Conservation (phyloP, 1,140 invertebrate species). For the Papilio glaucus region DNA sequence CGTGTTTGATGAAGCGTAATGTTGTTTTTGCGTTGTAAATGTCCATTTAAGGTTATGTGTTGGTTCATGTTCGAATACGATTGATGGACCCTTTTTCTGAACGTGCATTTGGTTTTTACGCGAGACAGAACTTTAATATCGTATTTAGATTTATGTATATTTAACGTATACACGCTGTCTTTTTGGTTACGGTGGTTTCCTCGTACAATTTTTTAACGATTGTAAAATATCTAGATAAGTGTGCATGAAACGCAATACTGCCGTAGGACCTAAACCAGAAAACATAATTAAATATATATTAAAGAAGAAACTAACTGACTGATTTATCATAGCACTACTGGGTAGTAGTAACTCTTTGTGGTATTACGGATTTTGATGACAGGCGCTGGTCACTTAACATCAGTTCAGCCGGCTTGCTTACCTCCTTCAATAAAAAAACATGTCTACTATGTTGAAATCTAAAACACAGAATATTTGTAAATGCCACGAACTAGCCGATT, state of each 20-base stretch:
- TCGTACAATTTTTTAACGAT: background rate
- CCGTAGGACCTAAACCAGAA: no score
- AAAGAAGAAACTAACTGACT: no score
- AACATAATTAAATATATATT: no score
- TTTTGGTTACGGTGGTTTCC: background rate
- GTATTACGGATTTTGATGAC: no score
- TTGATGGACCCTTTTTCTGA: slow-evolving; percentile 26
- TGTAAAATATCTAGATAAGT: background rate
- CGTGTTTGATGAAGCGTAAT: slow-evolving; percentile 28
- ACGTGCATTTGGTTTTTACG: slow-evolving; percentile 24
- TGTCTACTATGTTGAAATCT: no score
- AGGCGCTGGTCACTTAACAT: no score
- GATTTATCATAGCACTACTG: no score
- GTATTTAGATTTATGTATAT: slow-evolving; percentile 8
- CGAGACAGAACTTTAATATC: background rate
- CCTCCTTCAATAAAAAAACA: no score
- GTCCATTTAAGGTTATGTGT: slow-evolving; percentile 13
- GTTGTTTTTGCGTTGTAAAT: slow-evolving; percentile 21
- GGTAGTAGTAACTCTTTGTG: no score
- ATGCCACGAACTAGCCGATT: no score
- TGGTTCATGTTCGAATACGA: slow-evolving; percentile 25
- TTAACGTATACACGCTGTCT: background rate
- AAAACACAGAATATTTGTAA: no score
- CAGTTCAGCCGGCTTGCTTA: no score
- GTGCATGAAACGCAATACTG: background rate